Evolutionary conservation across 35 echinoderm and acorn worm species (phyloP), one percentile per base, ranked within the genome.

Genomic region (Hemicentrotus pulcherrimus): DNA sequence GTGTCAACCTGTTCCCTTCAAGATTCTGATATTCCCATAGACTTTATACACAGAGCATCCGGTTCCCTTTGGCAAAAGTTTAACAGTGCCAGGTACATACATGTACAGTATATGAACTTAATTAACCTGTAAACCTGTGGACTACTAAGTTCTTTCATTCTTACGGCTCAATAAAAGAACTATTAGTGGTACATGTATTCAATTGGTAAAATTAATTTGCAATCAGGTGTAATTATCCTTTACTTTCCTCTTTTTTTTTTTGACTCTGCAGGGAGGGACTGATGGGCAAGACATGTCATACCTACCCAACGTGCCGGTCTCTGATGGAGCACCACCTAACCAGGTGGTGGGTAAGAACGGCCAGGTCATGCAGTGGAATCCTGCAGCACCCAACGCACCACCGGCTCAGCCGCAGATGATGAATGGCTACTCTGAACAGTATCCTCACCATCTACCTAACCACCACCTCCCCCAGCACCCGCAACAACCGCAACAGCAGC

Each of bases 371-470:
- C 91, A 93, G 48, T 93, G 91, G 91, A 93, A 47, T 16, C 46
- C 91, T 0, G 46, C 46, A 58, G 91, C 47, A 47, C 46, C 91
- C 32, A 58, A 47, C 46, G 47, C 91, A 12, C 91, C 91, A 31
- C 90, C 90, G 12, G 18, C 91, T n/a, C 65, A 78, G 28, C 91
- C 46, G 30, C 91, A 93, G 48, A 47, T 93, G 91, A 93, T 93
- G 18, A 93, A 93, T 55, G 91, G 91, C 46, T 93, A 93, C 46
- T 50, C 91, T 4, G 91, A 93, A 4, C 30, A 32, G 30, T 93
- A 93, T 58, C 91, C 91, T n/a, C 88, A 90, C 88, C 91, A 93
- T 31, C 91, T 93, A 12, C 16, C n/a, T 2, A 93, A 93, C 91
- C 91, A 93, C 91, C 91, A 93, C 48, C 14, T 93, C 22, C 13